Conservation (phyloP, 2,888 invertebrate genomes). For the Toxonevra muliebris region DNA sequence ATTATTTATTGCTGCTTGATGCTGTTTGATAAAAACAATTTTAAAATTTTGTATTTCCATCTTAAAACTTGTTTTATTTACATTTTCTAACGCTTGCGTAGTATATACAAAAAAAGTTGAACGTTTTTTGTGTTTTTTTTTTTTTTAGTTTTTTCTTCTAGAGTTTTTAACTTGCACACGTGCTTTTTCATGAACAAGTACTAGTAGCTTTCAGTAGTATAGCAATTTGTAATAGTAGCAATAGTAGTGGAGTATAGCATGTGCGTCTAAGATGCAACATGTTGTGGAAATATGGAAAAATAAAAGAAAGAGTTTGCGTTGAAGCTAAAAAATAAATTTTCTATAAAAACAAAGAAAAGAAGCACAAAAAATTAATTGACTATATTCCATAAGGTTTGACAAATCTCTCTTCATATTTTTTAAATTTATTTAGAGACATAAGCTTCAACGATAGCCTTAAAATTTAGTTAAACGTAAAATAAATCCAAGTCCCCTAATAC, state of each 20-base stretch:
- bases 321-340: no score
- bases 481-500: no score
- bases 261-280: constrained; percentile 24
- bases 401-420: no score
- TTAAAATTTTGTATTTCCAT: constrained; percentile 27
- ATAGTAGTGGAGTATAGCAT: neutral
- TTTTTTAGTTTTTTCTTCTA: neutral
- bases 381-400: no score
- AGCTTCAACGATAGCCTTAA: no score
- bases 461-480: no score
- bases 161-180: constrained; percentile 34
- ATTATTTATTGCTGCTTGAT: neutral
- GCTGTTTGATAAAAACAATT: neutral
- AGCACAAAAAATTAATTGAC: no score
- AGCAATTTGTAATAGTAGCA: no score
- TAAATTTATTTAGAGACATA: no score
- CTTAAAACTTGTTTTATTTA: constrained; percentile 42
- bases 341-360: no score
- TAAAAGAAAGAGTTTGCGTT: no score
- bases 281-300: constrained; percentile 34
- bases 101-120: constrained; percentile 8
- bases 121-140: neutral
- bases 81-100: constrained; percentile 42
- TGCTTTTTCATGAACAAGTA: constrained; percentile 26
- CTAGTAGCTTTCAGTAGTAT: neutral